These are phyloP conservation scores for Trematocara variabile DNA, from an alignment of 2,113 vertebrate species.

Conservation along the genomic window DNA sequence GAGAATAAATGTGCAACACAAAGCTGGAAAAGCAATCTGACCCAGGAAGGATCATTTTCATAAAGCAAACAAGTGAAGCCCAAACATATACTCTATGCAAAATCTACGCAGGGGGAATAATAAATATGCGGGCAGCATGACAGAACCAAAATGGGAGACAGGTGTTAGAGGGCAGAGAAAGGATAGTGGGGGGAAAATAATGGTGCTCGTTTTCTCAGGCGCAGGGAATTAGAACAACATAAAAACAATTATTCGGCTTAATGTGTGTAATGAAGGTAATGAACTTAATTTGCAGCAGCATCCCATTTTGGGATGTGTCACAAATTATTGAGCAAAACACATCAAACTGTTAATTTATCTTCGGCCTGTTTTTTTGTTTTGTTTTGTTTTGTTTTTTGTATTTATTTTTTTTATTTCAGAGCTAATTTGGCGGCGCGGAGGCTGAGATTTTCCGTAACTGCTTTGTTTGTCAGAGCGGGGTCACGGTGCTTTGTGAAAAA, in stretches of 20 bases:
- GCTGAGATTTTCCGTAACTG: conserved; percentile 25
- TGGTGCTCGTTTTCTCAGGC: conserved; percentile 7
- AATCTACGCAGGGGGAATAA: conserved; percentile 48
- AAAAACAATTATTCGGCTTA: conserved; percentile 64
- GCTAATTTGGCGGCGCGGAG: conserved; percentile 6
- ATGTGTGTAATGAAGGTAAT: conserved; percentile 65
- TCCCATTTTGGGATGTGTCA: conserved; percentile 34
- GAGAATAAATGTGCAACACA: neutral
- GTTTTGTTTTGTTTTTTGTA: neutral
- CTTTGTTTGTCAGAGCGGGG: conserved; percentile 43
- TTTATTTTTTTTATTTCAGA: neutral
- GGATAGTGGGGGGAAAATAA: conserved; percentile 22
- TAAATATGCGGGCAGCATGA: conserved; percentile 47
- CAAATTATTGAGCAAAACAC: conserved; percentile 37
- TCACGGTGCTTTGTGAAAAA: conserved; percentile 47
- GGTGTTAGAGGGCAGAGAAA: conserved; percentile 65
- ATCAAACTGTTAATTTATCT: conserved; percentile 28
- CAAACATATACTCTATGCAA: conserved; percentile 34
- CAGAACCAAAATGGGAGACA: conserved; percentile 60
- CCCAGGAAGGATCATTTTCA: conserved; percentile 44
- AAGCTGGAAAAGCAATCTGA: conserved; percentile 31
- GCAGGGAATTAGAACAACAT: conserved; percentile 52
- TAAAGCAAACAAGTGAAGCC: conserved; percentile 39
- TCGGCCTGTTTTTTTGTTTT: neutral
- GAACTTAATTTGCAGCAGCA: conserved; percentile 47